Conservation (phyloP, 2,113 vertebrate genomes). For the Promerops cafer region DNA sequence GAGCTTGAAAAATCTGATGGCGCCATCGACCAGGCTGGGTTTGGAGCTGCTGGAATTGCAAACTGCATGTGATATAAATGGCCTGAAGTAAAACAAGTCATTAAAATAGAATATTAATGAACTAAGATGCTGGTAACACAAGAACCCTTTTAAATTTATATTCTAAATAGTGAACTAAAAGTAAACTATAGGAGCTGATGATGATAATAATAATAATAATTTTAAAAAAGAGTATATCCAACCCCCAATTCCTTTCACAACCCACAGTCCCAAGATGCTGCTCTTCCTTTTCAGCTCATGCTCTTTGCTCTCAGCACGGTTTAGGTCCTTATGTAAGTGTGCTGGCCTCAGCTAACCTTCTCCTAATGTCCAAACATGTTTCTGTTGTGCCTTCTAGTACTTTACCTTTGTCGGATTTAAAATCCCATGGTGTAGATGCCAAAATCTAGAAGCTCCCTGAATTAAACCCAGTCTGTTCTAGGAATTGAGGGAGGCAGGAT, state of each 20-base stretch:
- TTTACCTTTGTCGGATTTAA: conserved; percentile 10
- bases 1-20: not conserved
- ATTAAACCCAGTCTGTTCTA: not conserved
- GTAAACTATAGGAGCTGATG: not conserved
- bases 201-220: not conserved
- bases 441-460: not conserved
- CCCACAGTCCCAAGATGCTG: not conserved
- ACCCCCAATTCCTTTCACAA: not conserved
- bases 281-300: not conserved
- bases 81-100: conserved; percentile 31
- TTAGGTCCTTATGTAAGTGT: conserved; percentile 41
- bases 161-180: not conserved
- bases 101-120: conserved; percentile 39
- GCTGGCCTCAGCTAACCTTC: conserved; percentile 41
- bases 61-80: conserved; percentile 8
- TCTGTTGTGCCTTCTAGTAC: conserved; percentile 7
- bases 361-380: not conserved
- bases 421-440: not conserved
- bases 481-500: not conserved
- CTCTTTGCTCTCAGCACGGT: not conserved
- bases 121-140: not conserved
- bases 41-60: not conserved
- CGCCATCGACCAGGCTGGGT: not conserved
- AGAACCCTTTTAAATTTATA: not conserved
- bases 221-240: not conserved